Base-by-base conservation (phyloP, 2,888 invertebrate genomes). In the Spisula solida region DNA sequence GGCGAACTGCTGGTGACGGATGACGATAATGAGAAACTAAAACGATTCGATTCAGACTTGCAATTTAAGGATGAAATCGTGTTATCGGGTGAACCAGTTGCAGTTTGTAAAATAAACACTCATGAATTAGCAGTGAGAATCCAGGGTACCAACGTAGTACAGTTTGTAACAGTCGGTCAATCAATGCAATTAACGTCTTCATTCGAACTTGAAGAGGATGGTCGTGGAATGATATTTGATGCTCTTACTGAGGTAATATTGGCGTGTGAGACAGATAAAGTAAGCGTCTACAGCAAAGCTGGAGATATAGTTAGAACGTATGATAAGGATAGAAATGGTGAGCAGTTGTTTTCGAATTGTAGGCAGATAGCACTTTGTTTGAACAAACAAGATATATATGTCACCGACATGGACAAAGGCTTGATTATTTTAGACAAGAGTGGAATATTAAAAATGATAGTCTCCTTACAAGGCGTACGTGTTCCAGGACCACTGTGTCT, bases 21-120 rank as follows among this genome's bases (percentile, higher is more conserved):
- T 41, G 25, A 82, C 20, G 34, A 41, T 16, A 34, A 31, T 41
- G 20, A 34, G 41, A 31, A 41, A 41, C 82, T 60, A 20, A 82
- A 82, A 60, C 34, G 82, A 66, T 66, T 60, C 20, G 60, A 82
- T 41, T 56, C 55, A 82, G 31, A 82, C 2, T 82, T 82, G n/a
- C 60, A 60, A 20, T 34, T 82, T 20, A 82, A 31, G 60, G 82
- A 82, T 25, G 60, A 34, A 18, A 82, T 82, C 41, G 25, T 41
- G 12, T 29, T 82, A 82, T 60, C 60, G 4, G 82, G 82, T 14
- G 34, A 60, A 41, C 82, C 82, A 18, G 60, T 60, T 41, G 82
- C 60, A 60, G 10, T 41, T 41, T 41, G 41, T 41, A 41, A 41
- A 8, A 41, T 41, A 41, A 31, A 34, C 41, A 8, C 2, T 41